phyloP scores from a whole-genome alignment of 2,797 vertebrate genomes.

The Galaxias olidus region DNA sequence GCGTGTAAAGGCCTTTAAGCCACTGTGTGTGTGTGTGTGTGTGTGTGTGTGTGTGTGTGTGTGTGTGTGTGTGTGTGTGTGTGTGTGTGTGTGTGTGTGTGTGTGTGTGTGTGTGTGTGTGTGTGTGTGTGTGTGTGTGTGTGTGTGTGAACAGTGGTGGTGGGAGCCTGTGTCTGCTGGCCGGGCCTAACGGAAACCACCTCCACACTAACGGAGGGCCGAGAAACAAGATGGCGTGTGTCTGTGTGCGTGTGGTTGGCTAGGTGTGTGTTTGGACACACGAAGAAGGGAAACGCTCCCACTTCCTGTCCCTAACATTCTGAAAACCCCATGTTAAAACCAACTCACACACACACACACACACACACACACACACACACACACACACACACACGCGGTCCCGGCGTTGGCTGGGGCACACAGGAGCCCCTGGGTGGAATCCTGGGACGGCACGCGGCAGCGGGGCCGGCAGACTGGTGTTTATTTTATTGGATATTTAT shows the following conservation, averaged over 20 bases:
- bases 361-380: not conserved
- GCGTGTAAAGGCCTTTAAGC: too few species aligned
- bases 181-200: too few species aligned
- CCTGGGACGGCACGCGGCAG: slow-evolving; percentile 42
- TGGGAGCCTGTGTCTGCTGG: too few species aligned
- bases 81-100: not conserved
- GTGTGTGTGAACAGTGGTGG: slow-evolving; percentile 3
- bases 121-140: not conserved
- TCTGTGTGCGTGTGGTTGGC: too few species aligned
- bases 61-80: not conserved
- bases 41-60: not conserved
- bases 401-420: too few species aligned
- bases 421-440: slow-evolving; percentile 29
- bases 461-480: slow-evolving; percentile 53
- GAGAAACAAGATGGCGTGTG: too few species aligned
- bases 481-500: slow-evolving; percentile 83
- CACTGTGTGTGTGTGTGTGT: not conserved
- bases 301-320: too few species aligned
- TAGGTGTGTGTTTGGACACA: too few species aligned
- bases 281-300: too few species aligned
- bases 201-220: too few species aligned
- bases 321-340: not conserved
- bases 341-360: not conserved
- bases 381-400: not conserved
- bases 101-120: slow-evolving; percentile 9